Percentiles rank a stretch among this genome's conserved stretches.
Conservation (phyloP, 2,113 vertebrate species). For the Psittacus erithacus region DNA sequence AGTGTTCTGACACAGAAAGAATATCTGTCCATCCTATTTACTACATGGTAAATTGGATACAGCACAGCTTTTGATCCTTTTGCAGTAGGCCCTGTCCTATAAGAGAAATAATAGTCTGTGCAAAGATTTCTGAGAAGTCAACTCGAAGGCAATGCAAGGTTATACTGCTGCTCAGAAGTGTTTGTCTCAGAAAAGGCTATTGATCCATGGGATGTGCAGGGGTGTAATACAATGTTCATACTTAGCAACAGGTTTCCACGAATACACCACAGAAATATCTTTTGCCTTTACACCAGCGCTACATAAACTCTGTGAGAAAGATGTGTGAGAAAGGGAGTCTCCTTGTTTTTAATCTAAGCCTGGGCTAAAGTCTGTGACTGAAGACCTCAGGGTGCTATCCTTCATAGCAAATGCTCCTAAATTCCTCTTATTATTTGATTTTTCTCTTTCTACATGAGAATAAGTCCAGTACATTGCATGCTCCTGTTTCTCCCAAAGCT, state of each 20-base stretch:
- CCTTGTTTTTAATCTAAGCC: background rate
- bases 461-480: background rate
- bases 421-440: background rate
- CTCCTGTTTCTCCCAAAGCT: background rate
- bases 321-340: background rate
- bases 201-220: accelerated
- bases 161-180: background rate
- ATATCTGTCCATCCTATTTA: background rate
- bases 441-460: background rate
- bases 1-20: background rate
- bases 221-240: background rate
- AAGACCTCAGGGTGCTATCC: background rate
- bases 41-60: background rate
- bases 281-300: background rate
- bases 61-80: background rate
- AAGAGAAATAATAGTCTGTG: background rate
- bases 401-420: background rate
- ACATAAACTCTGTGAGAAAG: background rate
- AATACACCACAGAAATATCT: background rate
- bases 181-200: background rate
- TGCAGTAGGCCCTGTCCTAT: background rate
- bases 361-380: background rate
- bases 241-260: background rate
- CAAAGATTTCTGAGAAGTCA: background rate
- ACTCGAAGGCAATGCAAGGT: background rate